Evolutionary conservation across 2,113 vertebrate species (phyloP).

Genomic region (Chaenocephalus aceratus): DNA sequence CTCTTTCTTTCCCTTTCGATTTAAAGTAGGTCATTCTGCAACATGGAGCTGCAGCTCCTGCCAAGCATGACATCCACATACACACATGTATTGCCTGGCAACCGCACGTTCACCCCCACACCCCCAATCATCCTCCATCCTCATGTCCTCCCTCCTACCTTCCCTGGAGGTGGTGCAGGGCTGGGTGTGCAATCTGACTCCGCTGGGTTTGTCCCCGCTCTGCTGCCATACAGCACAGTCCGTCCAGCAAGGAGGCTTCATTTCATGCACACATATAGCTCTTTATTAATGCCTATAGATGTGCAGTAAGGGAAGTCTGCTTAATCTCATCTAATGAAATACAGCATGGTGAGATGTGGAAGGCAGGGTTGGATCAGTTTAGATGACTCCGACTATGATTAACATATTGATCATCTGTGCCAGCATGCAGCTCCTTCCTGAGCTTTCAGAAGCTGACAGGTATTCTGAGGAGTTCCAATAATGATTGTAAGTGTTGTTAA

Average conservation of each 20-base stretch:
- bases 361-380: not conserved
- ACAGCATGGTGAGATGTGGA: not conserved
- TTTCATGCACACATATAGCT: conserved; percentile 2
- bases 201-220: conserved; percentile 28
- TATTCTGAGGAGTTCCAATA: not conserved
- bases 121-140: conserved; percentile 25
- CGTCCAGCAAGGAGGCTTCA: not conserved
- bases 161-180: conserved; percentile 50
- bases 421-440: not conserved
- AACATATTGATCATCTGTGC: not conserved
- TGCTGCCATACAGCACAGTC: not conserved
- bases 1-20: conserved; percentile 44
- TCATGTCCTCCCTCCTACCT: conserved; percentile 40
- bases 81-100: conserved; percentile 63
- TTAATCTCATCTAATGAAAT: not conserved
- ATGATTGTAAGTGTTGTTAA: not conserved
- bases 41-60: conserved; percentile 68
- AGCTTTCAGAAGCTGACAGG: not conserved
- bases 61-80: conserved; percentile 69
- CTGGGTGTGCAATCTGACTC: conserved; percentile 54
- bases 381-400: too few species aligned
- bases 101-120: conserved; percentile 32
- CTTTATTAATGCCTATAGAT: not conserved
- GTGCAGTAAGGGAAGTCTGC: not conserved
- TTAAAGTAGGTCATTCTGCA: conserved; percentile 85